Evolutionary conservation across 2,888 invertebrate genomes (phyloP).

Genomic region (Uropetala carovei): DNA sequence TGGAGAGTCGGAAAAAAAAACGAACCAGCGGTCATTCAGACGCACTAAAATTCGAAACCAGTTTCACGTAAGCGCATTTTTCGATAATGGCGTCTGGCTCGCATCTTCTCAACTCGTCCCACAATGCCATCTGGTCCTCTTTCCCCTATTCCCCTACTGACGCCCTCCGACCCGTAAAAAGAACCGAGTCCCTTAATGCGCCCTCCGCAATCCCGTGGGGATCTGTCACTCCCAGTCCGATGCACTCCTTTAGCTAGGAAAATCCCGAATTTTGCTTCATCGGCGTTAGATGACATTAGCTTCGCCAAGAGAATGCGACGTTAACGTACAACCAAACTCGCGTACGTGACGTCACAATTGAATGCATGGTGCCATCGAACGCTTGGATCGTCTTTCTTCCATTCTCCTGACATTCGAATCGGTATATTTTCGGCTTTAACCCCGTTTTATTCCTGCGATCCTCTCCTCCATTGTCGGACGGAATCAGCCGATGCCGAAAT

Average conservation of each 20-base stretch:
- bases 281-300: neutral
- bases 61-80: neutral
- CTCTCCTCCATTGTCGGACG: no score
- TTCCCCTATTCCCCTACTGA: neutral
- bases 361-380: no score
- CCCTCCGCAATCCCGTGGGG: neutral
- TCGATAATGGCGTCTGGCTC: neutral
- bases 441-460: no score
- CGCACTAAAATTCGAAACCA: neutral
- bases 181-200: neutral
- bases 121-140: neutral
- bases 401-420: no score
- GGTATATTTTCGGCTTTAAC: no score
- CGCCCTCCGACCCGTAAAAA: neutral
- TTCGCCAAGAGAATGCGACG: neutral
- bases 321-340: neutral
- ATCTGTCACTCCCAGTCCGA: no score
- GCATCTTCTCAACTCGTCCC: neutral
- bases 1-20: neutral
- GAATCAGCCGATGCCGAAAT: no score
- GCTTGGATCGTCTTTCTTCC: no score
- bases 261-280: neutral
- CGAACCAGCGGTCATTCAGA: neutral
- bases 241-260: neutral
- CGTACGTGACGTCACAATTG: no score